Evolutionary conservation across 2,113 vertebrate genomes (phyloP).

Genomic region (Lampris incognitus): DNA sequence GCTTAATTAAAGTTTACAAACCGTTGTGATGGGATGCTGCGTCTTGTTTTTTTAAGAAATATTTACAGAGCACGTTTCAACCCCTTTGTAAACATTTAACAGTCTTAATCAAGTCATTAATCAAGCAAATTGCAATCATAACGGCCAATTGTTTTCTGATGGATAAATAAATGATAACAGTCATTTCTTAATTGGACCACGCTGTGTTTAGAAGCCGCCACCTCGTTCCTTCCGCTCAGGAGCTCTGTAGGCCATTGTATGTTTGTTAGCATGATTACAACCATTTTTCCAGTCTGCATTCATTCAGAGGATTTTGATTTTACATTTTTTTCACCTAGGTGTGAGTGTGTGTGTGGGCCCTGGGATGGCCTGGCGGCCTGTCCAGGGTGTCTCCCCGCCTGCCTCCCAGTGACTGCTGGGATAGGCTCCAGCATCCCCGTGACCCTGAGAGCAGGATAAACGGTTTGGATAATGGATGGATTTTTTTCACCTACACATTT

Average conservation of each 20-base stretch:
- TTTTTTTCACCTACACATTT: too few relatives aligned
- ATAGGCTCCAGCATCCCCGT: too few relatives aligned
- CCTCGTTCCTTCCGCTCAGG: constrained; percentile 14
- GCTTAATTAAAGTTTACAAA: constrained; percentile 85
- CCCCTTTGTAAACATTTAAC: constrained; percentile 81
- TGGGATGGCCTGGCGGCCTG: too few relatives aligned
- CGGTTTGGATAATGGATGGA: too few relatives aligned
- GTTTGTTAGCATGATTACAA: constrained; percentile 24
- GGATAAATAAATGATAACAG: constrained; percentile 80
- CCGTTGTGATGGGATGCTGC: constrained; percentile 73
- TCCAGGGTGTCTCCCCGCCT: too few relatives aligned
- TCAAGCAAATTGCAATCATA: constrained; percentile 83
- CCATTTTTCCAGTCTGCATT: too few relatives aligned
- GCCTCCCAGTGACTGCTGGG: too few relatives aligned
- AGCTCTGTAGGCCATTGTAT: too few relatives aligned
- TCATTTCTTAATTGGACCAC: constrained; percentile 69
- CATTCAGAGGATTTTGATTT: too few relatives aligned
- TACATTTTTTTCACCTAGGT: too few relatives aligned
- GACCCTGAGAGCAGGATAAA: too few relatives aligned
- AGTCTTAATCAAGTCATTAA: constrained; percentile 84
- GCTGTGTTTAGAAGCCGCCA: constrained; percentile 39
- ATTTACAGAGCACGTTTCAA: constrained; percentile 78
- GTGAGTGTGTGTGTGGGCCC: too few relatives aligned
- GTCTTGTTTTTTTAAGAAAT: constrained; percentile 75
- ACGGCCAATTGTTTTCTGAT: constrained; percentile 80